These are phyloP conservation scores for Meloidogyne hapla DNA, from an alignment of 1,140 invertebrate species.

Conservation along the genomic window DNA sequence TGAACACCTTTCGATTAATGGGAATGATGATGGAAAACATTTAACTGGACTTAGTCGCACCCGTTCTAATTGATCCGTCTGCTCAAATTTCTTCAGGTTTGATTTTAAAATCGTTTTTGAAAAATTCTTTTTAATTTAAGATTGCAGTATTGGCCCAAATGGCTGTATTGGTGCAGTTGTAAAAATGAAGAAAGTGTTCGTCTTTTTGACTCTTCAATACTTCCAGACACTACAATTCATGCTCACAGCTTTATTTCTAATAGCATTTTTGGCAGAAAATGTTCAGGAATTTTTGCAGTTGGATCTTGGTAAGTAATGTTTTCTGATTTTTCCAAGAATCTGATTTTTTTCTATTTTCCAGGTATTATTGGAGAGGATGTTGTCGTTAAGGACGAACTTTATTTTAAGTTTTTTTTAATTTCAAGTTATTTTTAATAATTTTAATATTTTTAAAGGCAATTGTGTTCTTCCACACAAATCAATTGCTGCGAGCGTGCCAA, in stretches of 20 bases:
- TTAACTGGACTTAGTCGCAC: conserved; percentile 64
- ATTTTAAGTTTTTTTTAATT: conserved; percentile 75
- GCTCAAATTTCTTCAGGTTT: conserved; percentile 85
- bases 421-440: no score
- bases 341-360: conserved; percentile 65
- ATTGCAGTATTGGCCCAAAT: conserved; percentile 89
- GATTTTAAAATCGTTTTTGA: not conserved
- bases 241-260: conserved; percentile 92
- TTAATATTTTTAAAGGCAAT: conserved; percentile 69
- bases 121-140: not conserved
- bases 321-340: not conserved
- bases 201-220: conserved; percentile 85
- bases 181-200: conserved; percentile 89
- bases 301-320: conserved; percentile 77
- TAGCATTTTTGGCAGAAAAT: conserved; percentile 95
- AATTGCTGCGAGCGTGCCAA: conserved; percentile 86
- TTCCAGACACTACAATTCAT: conserved; percentile 79
- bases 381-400: conserved; percentile 88
- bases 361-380: conserved; percentile 97
- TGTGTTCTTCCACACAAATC: conserved; percentile 96
- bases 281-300: no score
- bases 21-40: not conserved
- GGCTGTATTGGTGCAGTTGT: conserved; percentile 94
- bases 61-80: conserved; percentile 73
- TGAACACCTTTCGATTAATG: no score